A percentile compares a stretch with the other conserved stretches of the same genome.
These are phyloP conservation scores for Chloropsis cyanopogon DNA, from an alignment of 2,113 vertebrate genomes.

Conservation along the genomic window DNA sequence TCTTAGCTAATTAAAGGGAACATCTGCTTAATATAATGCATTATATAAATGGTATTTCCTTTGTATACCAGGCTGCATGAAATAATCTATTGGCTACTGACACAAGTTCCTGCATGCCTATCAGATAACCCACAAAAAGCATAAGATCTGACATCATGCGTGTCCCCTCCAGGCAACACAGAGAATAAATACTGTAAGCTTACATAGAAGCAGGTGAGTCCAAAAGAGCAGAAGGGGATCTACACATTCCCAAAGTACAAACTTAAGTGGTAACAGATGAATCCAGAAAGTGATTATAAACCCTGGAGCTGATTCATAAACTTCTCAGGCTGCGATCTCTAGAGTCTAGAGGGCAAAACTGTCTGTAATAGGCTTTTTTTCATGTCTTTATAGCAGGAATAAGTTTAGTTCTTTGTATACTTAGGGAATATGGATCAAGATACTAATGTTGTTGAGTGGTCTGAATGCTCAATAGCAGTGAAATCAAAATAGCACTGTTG, in stretches of 20 bases:
- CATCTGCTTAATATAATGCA: conserved; percentile 15
- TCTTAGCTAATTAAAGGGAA: conserved; percentile 33
- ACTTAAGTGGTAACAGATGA: conserved; percentile 10
- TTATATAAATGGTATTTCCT: conserved; percentile 18
- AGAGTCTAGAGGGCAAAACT: neutral
- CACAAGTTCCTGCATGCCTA: neutral
- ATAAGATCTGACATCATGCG: neutral
- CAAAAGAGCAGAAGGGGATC: neutral
- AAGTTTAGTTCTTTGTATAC: neutral
- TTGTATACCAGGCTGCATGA: neutral
- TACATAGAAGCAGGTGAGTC: neutral
- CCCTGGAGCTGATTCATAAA: neutral
- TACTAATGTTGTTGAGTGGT: neutral
- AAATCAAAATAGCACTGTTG: neutral
- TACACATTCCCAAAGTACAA: neutral
- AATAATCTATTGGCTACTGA: neutral
- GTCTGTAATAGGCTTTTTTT: neutral
- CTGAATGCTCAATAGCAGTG: neutral
- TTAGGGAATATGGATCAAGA: neutral
- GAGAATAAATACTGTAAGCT: conserved; percentile 5
- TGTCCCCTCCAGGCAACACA: neutral
- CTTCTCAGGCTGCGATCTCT: neutral
- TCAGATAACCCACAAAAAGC: neutral
- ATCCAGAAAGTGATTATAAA: neutral
- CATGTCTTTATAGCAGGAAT: neutral